Evolutionary conservation across 2,113 vertebrate species (phyloP).

Genomic region (Hypocryptadius cinnamomeus): DNA sequence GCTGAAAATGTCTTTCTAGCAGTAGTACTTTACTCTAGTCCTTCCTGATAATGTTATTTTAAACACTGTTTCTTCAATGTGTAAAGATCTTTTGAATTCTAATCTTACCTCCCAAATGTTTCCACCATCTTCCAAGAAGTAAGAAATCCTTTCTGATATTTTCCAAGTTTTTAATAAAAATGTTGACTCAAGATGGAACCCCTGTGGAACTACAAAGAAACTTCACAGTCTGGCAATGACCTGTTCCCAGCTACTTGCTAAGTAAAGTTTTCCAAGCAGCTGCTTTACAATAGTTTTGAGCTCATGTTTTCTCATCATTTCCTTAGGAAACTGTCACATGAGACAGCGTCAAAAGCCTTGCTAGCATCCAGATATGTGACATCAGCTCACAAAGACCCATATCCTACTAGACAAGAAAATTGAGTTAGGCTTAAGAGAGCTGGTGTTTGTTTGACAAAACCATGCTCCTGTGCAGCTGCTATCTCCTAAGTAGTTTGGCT

Average conservation of each 20-base stretch:
- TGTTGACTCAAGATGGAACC: not conserved
- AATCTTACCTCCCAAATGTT: not conserved
- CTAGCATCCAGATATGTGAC: not conserved
- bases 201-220: not conserved
- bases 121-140: not conserved
- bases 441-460: not conserved
- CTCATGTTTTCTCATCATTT: not conserved
- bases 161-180: slow-evolving; percentile 1
- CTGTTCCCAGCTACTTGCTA: not conserved
- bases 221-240: not conserved
- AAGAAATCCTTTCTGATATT: not conserved
- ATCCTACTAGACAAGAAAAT: not conserved
- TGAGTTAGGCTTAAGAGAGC: not conserved
- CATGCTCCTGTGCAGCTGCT: not conserved
- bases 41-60: not conserved
- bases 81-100: not conserved
- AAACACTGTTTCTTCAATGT: not conserved
- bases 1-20: not conserved
- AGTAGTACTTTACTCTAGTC: not conserved
- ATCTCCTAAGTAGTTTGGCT: not conserved
- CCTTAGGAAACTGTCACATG: not conserved
- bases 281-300: not conserved
- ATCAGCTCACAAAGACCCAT: not conserved
- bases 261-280: not conserved
- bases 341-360: not conserved